These are phyloP conservation scores for Trigoniulus corallinus DNA, from an alignment of 1,140 invertebrate genomes.

Conservation along the genomic window DNA sequence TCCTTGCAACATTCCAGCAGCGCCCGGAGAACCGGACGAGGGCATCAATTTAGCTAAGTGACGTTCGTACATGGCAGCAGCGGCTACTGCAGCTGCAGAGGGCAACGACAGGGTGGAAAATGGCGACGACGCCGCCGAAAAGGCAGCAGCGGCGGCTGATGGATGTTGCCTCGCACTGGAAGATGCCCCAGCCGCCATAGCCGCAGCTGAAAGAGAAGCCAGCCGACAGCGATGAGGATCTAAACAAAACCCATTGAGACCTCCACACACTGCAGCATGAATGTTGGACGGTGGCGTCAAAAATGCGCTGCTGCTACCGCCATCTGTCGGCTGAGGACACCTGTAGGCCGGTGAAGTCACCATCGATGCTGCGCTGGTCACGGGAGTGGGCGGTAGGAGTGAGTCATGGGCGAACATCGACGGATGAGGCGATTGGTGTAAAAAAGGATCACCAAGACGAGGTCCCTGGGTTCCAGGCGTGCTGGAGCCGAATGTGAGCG, in stretches of 20 bases:
- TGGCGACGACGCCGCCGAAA: too few relatives aligned
- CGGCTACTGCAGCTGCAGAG: too few relatives aligned
- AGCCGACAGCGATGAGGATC: neutral
- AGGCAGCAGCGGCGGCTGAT: too few relatives aligned
- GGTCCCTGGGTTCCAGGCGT: neutral
- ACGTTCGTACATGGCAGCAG: too few relatives aligned
- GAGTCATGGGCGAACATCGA: neutral
- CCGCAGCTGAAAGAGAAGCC: neutral
- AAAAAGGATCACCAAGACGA: too few relatives aligned
- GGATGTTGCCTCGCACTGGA: too few relatives aligned
- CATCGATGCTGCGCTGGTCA: neutral
- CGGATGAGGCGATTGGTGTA: neutral
- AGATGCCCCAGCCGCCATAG: neutral
- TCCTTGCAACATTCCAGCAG: neutral
- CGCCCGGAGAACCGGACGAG: neutral
- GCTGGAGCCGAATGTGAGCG: neutral
- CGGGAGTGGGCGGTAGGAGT: neutral
- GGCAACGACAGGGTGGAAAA: too few relatives aligned
- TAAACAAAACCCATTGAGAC: neutral
- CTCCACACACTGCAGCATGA: neutral
- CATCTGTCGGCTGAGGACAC: slow-evolving; percentile 4
- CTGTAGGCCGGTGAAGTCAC: slow-evolving; percentile 28
- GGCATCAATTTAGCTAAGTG: too few relatives aligned
- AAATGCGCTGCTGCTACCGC: neutral
- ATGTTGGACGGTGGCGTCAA: neutral